A percentile compares a stretch with the other conserved stretches of the same genome.
These are phyloP conservation scores for Lasioglossum albipes DNA, from an alignment of 1,140 invertebrate species.

Conservation along the genomic window DNA sequence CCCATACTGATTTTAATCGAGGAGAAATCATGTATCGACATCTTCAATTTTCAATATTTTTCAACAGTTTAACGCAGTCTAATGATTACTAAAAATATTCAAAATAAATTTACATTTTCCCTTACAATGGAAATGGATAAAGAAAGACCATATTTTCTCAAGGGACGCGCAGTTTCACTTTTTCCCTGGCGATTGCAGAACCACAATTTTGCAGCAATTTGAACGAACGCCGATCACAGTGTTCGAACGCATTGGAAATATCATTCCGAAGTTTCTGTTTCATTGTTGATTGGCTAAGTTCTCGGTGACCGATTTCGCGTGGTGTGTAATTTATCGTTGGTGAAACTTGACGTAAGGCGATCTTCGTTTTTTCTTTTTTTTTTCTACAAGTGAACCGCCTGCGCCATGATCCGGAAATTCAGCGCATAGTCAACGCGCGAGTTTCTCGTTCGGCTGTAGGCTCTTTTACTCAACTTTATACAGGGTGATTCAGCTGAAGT, in stretches of 20 bases:
- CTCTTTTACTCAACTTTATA: too few relatives aligned
- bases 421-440: background rate
- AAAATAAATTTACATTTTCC: too few relatives aligned
- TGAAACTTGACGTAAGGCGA: slow-evolving; percentile 37
- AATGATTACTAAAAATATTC: too few relatives aligned
- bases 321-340: slow-evolving; percentile 30
- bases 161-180: background rate
- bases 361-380: background rate
- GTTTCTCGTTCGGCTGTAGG: background rate
- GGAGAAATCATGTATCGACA: too few relatives aligned
- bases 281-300: slow-evolving; percentile 1
- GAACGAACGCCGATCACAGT: background rate
- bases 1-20: too few relatives aligned
- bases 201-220: background rate
- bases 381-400: background rate
- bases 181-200: background rate
- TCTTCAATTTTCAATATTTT: too few relatives aligned
- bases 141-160: too few relatives aligned
- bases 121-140: too few relatives aligned
- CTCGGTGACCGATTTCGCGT: slow-evolving; percentile 21
- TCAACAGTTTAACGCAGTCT: too few relatives aligned
- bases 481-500: too few relatives aligned
- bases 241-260: slow-evolving; percentile 7
- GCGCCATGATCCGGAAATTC: slow-evolving; percentile 12
- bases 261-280: slow-evolving; percentile 10